Evolutionary conservation across 1,140 invertebrate genomes (phyloP).

Genomic region (Chironomus striatipennis): DNA sequence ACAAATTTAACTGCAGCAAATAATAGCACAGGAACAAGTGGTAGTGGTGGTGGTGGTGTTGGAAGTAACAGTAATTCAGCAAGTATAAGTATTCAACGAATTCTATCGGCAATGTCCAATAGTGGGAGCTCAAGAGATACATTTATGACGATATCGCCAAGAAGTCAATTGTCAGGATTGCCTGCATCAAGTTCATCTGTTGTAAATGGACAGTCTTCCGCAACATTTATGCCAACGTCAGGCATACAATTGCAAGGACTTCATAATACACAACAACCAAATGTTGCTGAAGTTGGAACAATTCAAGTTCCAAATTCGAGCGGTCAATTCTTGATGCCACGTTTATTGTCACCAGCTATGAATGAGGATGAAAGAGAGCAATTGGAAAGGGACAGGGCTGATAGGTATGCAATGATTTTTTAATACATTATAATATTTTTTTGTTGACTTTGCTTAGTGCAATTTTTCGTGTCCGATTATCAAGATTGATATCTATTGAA

Average conservation of each 20-base stretch:
- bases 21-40: not conserved
- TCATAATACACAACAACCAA: not conserved
- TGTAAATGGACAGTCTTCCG: not conserved
- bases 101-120: conserved; percentile 24
- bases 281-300: not conserved
- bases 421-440: not conserved
- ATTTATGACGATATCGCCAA: conserved; percentile 21
- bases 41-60: no score
- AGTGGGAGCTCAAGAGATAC: conserved; percentile 21
- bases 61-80: not conserved
- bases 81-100: conserved; percentile 20
- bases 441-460: not conserved
- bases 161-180: not conserved
- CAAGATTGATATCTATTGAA: not conserved
- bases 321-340: conserved; percentile 36
- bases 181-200: not conserved
- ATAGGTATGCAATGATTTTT: conserved; percentile 31
- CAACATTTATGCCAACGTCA: not conserved
- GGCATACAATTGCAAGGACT: not conserved
- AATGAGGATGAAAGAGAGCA: conserved; percentile 37
- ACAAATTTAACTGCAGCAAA: conserved; percentile 23
- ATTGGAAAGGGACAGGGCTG: conserved; percentile 35
- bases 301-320: conserved; percentile 19
- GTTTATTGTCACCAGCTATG: conserved; percentile 39
- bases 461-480: no score